These are phyloP conservation scores for Ganaspis brasiliensis DNA, from an alignment of 2,888 invertebrate genomes.

Conservation along the genomic window DNA sequence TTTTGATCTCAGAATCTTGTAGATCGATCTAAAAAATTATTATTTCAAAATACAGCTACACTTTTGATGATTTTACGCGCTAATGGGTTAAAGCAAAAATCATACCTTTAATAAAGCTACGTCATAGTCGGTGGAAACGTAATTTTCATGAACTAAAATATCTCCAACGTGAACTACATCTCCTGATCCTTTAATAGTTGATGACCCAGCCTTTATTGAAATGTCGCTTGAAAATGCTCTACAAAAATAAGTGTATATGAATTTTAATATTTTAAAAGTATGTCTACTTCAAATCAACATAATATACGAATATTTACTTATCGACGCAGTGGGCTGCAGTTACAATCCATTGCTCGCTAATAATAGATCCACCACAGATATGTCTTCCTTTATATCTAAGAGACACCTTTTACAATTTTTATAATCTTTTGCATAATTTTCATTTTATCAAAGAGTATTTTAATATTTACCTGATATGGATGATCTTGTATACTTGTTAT, in stretches of 20 bases:
- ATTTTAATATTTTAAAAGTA: slow-evolving; percentile 28
- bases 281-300: background rate
- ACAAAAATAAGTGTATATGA: background rate
- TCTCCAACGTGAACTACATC: slow-evolving; percentile 47
- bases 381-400: slow-evolving; percentile 68
- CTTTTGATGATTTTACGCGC: too few relatives aligned
- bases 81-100: too few relatives aligned
- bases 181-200: slow-evolving; percentile 56
- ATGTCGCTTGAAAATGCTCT: slow-evolving; percentile 23
- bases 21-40: too few relatives aligned
- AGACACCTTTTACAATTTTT: slow-evolving; percentile 67
- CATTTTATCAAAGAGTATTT: background rate
- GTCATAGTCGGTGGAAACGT: slow-evolving; percentile 72
- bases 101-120: slow-evolving; percentile 65
- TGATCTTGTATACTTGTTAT: slow-evolving; percentile 71
- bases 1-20: too few relatives aligned
- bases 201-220: slow-evolving; percentile 59
- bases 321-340: slow-evolving; percentile 76
- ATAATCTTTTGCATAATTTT: slow-evolving; percentile 9
- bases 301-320: slow-evolving; percentile 55
- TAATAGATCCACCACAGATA: slow-evolving; percentile 74
- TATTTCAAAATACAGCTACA: too few relatives aligned
- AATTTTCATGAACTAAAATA: slow-evolving; percentile 68
- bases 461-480: slow-evolving; percentile 75
- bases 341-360: slow-evolving; percentile 71